Evolutionary conservation across 2,113 vertebrate species (phyloP).

Genomic region (Melanotaenia duboulayi): DNA sequence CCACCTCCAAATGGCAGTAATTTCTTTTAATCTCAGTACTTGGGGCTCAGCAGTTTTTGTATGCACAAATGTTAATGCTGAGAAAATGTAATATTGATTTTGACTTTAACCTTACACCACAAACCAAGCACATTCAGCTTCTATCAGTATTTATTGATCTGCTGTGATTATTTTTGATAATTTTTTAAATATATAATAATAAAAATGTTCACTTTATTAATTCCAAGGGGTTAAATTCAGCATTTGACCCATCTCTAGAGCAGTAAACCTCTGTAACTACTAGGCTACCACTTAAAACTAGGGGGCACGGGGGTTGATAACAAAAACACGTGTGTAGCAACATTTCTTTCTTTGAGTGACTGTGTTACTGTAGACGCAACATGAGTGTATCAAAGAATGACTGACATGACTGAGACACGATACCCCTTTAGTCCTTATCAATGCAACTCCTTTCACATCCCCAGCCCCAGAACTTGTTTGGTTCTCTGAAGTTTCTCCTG

Average conservation of each 20-base stretch:
- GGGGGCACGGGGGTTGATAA: no score
- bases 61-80: no score
- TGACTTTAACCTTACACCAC: constrained; percentile 26
- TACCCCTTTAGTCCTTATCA: constrained; percentile 34
- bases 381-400: constrained; percentile 53
- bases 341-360: constrained; percentile 41
- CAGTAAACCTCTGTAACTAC: no score
- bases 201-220: no score
- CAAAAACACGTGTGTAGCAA: constrained; percentile 30
- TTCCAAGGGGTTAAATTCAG: no score
- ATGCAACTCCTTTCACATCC: constrained; percentile 25
- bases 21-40: background rate
- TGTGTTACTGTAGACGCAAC: constrained; percentile 42
- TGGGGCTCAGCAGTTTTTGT: no score
- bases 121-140: background rate
- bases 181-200: no score
- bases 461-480: constrained; percentile 32
- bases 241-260: no score
- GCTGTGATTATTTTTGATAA: no score
- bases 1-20: background rate
- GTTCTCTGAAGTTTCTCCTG: constrained; percentile 57
- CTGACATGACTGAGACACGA: constrained; percentile 40
- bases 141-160: no score
- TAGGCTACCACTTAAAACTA: no score
- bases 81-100: constrained; percentile 12